Conservation (phyloP, 2,113 vertebrate genomes). For the Scomber colias region DNA sequence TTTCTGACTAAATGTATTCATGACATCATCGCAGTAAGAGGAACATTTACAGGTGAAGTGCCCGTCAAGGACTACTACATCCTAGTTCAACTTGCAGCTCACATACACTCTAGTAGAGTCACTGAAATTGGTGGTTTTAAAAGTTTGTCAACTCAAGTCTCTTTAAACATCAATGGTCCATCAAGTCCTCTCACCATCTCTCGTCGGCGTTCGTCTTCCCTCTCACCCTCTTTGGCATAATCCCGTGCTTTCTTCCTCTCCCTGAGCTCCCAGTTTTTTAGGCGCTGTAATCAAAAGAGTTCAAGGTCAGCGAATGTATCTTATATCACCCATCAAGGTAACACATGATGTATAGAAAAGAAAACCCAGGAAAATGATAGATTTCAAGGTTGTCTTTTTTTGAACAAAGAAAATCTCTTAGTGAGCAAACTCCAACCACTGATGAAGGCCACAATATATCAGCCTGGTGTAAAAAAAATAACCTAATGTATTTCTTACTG, state of each 20-base stretch:
- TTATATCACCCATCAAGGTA: not conserved
- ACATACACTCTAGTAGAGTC: not conserved
- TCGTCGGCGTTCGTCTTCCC: slow-evolving; percentile 95
- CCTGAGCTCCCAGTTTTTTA: slow-evolving; percentile 99
- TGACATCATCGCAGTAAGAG: not conserved
- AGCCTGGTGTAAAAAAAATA: no score
- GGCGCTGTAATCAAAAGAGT: slow-evolving; percentile 79
- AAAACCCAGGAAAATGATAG: not conserved
- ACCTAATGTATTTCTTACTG: no score
- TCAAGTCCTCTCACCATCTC: slow-evolving; percentile 88
- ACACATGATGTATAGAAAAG: not conserved
- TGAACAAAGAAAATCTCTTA: no score
- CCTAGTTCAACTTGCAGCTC: not conserved
- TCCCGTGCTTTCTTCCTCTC: slow-evolving; percentile 97
- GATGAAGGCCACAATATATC: no score
- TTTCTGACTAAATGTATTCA: not conserved
- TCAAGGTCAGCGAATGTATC: not conserved
- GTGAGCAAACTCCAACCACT: no score
- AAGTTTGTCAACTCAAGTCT: not conserved
- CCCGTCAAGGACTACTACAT: no score
- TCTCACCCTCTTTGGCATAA: slow-evolving; percentile 94
- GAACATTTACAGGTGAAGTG: not conserved
- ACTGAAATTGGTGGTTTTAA: no score
- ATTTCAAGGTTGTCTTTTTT: not conserved
- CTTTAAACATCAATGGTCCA: not conserved